Base-by-base conservation (phyloP, 53 echinoderm and acorn worm species). In the Echinometra lucunter region DNA sequence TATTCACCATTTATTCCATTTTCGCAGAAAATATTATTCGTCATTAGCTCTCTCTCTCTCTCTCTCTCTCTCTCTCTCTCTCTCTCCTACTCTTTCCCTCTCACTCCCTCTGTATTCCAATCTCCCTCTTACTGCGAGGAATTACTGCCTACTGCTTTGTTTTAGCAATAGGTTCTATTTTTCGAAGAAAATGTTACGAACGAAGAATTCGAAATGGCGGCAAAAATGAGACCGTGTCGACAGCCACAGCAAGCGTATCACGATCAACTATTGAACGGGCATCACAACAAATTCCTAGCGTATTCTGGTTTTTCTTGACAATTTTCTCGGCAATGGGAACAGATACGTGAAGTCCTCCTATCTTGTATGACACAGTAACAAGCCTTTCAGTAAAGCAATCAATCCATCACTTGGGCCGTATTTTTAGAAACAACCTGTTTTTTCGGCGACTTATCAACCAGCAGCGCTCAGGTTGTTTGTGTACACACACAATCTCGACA, bases 381-480 rank as follows among this genome's bases (percentile, higher is more conserved):
- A 60, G 89, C 89, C 89, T 89, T 89, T 89, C 89, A 89, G 32
- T 38, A 25, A 40, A 57, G 60, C 89, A 89, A 89, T 89, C 89
- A 89, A 89, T 89, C 60, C 58, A 89, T 89, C 89, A 89, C 58
- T 89, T 49, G 60, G 4, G 58, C 89, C 58, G 89, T 89, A 89
- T 89, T 89, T 89, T 89, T 89, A 89, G 89, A 89, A 89, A 89
- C 89, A 89, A 89, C 89, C 60, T 89, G 89, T 89, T 89, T 89
- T 89, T 89, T 60, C 60, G 89, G 37, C 89, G 89, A 89, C 58
- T 89, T 89, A 60, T 60, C 89, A 60, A 38, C 89, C 21, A 58
- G 89, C 21, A 58, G 89, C 60, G 58, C 89, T 89, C 19, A 32
- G 85, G 34, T 58, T 89, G 89, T 89, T 88, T 89, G 89, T 89